Evolutionary conservation across 2,888 invertebrate species (phyloP), one percentile per base, ranked within the genome.

Genomic region (Peribatodes rhomboidaria): DNA sequence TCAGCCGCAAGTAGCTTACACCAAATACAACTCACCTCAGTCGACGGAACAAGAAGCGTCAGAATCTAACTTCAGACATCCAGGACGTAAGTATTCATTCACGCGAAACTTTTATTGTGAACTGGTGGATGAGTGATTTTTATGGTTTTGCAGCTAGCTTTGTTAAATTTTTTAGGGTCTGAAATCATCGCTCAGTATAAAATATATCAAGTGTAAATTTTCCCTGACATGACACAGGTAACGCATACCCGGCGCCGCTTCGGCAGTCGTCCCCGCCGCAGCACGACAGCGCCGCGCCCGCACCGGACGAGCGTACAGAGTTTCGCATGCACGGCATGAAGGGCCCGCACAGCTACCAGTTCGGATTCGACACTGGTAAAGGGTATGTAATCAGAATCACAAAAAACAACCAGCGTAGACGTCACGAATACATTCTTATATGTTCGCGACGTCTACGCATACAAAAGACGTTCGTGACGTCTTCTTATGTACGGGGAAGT

Each of bases 291-390:
- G 76, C 78, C 3, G 77, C 79, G 2, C 84, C 89, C 0, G 82
- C 88, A 9, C 84, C 89, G 9, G 90, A 88, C n/a, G 92, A 91
- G 42, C 81, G 96, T 63, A 94, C 96, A 4, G 95, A 96, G 82
- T 97, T 97, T 92, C 96, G 97, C 80, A 95, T 97, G 93, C 96
- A 96, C 76, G 97, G 97, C 69, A 96, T 97, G 89, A 95, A 96
- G 73, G 97, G 97, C 47, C 97, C 97, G 0, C 94, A 96, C 80
- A 96, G 96, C 72, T 97, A 97, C 85, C 96, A 97, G 86, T 97
- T 97, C 86, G 97, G 97, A 78, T 97, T 94, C 85, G 97, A 97
- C 82, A 97, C 97, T 54, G 97, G 97, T 77, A 95, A 96, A 90
- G 97, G 97, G 97, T 97, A 92, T 93, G 81, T 57, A 42, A 39